These are phyloP conservation scores for Otocyon megalotis DNA, from an alignment of 2,113 vertebrate species.

Conservation along the genomic window DNA sequence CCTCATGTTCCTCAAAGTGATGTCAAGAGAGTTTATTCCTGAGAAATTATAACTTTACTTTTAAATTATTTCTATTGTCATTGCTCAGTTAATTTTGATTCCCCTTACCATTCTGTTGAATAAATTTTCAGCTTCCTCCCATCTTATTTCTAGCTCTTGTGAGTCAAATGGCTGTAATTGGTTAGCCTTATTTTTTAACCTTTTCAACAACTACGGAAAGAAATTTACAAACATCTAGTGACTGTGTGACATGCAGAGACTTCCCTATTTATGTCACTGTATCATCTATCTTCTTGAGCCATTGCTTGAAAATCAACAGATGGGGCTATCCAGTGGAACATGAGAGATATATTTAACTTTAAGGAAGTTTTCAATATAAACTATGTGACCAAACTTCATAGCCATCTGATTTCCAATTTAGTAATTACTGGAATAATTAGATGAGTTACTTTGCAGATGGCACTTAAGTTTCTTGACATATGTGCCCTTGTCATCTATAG, in stretches of 20 bases:
- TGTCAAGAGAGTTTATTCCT: background rate
- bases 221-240: slow-evolving; percentile 64
- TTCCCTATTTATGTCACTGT: slow-evolving; percentile 54
- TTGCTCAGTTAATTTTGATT: background rate
- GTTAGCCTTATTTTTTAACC: background rate
- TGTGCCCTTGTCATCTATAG: slow-evolving; percentile 81
- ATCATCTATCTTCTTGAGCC: slow-evolving; percentile 59
- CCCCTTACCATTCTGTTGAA: slow-evolving; percentile 32
- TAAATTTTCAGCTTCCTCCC: background rate
- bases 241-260: slow-evolving; percentile 36
- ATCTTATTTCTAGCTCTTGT: background rate
- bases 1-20: background rate
- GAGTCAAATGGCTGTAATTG: slow-evolving; percentile 57
- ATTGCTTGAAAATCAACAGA: slow-evolving; percentile 70
- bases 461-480: slow-evolving; percentile 78
- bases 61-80: slow-evolving; percentile 47
- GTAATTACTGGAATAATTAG: slow-evolving; percentile 85
- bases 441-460: slow-evolving; percentile 74
- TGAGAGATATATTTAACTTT: slow-evolving; percentile 77
- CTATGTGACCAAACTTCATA: slow-evolving; percentile 79
- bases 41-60: slow-evolving; percentile 48
- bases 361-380: slow-evolving; percentile 79
- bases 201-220: slow-evolving; percentile 47
- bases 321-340: slow-evolving; percentile 64
- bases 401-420: slow-evolving; percentile 81